Conservation (phyloP, 2,797 vertebrate species). For the Pogonophryne albipinna region DNA sequence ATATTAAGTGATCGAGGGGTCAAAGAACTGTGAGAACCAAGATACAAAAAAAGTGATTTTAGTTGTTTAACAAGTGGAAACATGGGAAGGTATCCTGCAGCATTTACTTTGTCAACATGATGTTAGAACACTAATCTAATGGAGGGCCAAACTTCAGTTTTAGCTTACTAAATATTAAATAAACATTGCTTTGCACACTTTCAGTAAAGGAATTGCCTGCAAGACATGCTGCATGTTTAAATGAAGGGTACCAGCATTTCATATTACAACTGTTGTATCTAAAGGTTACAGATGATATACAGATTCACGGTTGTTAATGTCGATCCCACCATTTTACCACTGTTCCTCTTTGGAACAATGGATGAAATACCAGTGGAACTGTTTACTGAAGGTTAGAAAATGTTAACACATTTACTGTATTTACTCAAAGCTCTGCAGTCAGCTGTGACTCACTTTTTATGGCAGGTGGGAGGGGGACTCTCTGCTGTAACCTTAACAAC, state of each 20-base stretch:
- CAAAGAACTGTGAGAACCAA: neutral
- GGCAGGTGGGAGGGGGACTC: conserved; percentile 17
- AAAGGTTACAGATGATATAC: neutral
- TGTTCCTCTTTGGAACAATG: neutral
- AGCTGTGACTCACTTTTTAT: conserved; percentile 25
- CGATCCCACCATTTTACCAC: neutral
- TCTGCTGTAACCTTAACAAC: neutral
- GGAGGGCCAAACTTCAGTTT: neutral
- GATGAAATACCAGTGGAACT: conserved; percentile 17
- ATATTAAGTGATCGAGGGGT: neutral
- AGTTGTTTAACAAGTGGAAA: neutral
- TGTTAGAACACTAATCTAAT: neutral
- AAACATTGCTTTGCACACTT: neutral
- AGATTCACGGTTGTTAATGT: neutral
- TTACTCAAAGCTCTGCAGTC: conserved; percentile 21
- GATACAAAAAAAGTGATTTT: neutral
- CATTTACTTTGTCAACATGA: conserved; percentile 11
- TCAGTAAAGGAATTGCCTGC: neutral
- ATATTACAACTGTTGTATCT: neutral
- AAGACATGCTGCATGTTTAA: neutral
- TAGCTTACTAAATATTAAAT: neutral
- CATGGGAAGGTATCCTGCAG: conserved; percentile 36
- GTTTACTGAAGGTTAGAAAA: conserved; percentile 40
- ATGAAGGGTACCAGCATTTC: no score
- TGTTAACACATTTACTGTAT: conserved; percentile 16